phyloP scores from a whole-genome alignment of 2,888 invertebrate species.

The Tubulanus polymorphus region DNA sequence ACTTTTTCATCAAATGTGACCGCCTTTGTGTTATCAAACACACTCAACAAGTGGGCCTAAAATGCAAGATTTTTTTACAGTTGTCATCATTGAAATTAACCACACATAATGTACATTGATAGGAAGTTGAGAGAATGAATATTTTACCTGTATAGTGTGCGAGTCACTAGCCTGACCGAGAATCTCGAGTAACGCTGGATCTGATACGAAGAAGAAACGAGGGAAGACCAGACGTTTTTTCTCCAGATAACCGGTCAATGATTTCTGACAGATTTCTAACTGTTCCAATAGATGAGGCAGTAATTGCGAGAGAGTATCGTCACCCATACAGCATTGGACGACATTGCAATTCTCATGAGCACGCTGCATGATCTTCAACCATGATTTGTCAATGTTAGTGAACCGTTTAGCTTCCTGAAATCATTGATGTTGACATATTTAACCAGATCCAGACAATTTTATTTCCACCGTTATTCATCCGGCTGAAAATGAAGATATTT shows the following conservation, averaged over 20 bases:
- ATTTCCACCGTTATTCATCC: too few species aligned
- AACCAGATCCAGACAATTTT: too few species aligned
- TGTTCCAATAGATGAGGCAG: constrained; percentile 94
- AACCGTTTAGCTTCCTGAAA: constrained; percentile 59
- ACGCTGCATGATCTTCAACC: constrained; percentile 89
- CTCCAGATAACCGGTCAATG: constrained; percentile 72
- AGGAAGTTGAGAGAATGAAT: neutral
- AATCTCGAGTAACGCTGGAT: constrained; percentile 54
- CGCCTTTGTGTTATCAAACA: constrained; percentile 87
- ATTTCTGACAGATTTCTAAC: constrained; percentile 93
- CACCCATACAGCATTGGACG: constrained; percentile 92
- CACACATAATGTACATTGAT: neutral
- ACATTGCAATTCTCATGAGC: constrained; percentile 96
- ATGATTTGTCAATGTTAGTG: constrained; percentile 94
- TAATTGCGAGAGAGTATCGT: constrained; percentile 85
- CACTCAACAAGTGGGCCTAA: constrained; percentile 88
- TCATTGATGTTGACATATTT: neutral
- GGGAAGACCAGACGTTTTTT: constrained; percentile 54
- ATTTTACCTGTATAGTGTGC: constrained; percentile 53
- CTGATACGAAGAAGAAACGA: constrained; percentile 55
- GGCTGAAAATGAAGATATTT: too few species aligned
- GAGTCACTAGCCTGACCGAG: constrained; percentile 55
- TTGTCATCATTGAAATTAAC: too few species aligned
- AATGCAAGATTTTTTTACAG: too few species aligned
- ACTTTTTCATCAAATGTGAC: constrained; percentile 94